Conservation (phyloP, 2,113 vertebrate genomes). For the Ahaetulla prasina region DNA sequence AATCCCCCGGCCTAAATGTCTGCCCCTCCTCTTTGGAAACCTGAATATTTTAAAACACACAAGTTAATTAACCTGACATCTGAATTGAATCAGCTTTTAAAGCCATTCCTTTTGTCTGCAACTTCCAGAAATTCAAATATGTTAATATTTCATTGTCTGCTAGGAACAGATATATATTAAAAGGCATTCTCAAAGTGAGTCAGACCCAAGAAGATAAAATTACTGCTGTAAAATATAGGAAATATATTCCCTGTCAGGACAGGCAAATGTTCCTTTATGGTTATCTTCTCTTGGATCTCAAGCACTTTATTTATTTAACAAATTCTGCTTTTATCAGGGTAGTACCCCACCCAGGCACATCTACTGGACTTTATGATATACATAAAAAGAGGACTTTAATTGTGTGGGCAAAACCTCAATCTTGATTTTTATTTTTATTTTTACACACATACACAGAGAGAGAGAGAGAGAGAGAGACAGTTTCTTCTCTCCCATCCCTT, state of each 20-base stretch:
- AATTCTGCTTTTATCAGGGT: slow-evolving; percentile 39
- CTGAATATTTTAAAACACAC: slow-evolving; percentile 49
- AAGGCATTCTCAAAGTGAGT: slow-evolving; percentile 36
- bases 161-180: slow-evolving; percentile 29
- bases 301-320: slow-evolving; percentile 37
- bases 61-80: slow-evolving; percentile 62
- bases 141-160: slow-evolving; percentile 65
- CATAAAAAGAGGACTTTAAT: background rate
- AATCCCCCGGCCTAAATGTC: slow-evolving; percentile 39
- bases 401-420: background rate
- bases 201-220: slow-evolving; percentile 58
- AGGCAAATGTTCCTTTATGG: slow-evolving; percentile 49
- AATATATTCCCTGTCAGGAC: slow-evolving; percentile 52
- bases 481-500: background rate
- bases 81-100: slow-evolving; percentile 55
- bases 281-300: slow-evolving; percentile 40
- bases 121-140: slow-evolving; percentile 37
- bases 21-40: slow-evolving; percentile 13
- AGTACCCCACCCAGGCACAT: background rate
- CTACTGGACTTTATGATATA: background rate
- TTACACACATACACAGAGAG: too few species aligned
- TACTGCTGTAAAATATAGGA: slow-evolving; percentile 60
- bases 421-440: background rate
- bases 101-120: slow-evolving; percentile 51
- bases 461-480: too few species aligned